phyloP scores from a whole-genome alignment of 2,113 vertebrate genomes.

The Emberiza fucata region DNA sequence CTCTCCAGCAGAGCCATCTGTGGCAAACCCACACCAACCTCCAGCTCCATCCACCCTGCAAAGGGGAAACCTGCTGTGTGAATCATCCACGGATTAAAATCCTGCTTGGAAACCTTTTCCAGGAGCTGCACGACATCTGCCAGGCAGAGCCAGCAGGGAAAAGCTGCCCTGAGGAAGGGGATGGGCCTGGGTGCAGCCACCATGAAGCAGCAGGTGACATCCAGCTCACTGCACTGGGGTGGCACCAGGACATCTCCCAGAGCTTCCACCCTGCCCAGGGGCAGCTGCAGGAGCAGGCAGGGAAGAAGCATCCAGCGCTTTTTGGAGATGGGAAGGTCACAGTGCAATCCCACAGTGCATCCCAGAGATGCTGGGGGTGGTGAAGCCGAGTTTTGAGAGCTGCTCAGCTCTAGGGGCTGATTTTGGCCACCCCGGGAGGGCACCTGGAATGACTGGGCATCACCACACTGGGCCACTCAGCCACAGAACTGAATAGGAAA shows the following conservation, averaged over 20 bases:
- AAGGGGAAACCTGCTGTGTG: not conserved
- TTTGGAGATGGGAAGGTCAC: not conserved
- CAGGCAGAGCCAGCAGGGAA: not conserved
- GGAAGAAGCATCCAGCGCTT: not conserved
- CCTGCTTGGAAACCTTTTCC: not conserved
- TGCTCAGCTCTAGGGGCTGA: not conserved
- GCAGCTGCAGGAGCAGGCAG: not conserved
- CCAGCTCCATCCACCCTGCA: fast-evolving
- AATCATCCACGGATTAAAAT: fast-evolving
- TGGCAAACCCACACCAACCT: not conserved
- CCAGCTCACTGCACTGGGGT: not conserved
- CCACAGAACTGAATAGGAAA: fast-evolving
- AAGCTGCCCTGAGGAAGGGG: not conserved
- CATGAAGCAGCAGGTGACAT: not conserved
- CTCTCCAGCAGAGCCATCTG: not conserved
- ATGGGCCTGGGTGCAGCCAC: not conserved
- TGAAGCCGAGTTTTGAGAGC: fast-evolving
- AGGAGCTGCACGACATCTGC: not conserved
- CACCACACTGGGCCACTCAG: not conserved
- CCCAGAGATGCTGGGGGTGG: not conserved
- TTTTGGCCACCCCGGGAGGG: not conserved
- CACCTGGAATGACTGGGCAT: fast-evolving
- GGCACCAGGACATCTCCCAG: not conserved
- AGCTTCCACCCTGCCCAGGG: not conserved
- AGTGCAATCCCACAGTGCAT: not conserved